A percentile compares a stretch with the other conserved stretches of the same genome.
Evolutionary conservation across 2,113 vertebrate genomes (phyloP).

Genomic region (Australoheros scitulus): DNA sequence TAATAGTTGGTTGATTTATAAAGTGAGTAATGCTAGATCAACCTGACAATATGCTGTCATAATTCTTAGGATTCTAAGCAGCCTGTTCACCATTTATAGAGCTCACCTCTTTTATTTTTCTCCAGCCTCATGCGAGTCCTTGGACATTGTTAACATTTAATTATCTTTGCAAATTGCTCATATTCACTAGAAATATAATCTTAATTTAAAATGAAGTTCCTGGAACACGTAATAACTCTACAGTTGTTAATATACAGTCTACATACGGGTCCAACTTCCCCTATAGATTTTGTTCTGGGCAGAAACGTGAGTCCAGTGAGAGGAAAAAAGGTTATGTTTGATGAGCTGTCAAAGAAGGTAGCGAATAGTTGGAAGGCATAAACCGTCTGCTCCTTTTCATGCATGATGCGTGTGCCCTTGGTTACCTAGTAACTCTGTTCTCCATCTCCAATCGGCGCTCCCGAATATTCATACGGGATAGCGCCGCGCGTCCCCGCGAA

Average conservation of each 20-base stretch:
- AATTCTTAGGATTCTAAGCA: slow-evolving; percentile 14
- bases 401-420: slow-evolving; percentile 76
- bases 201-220: slow-evolving; percentile 7
- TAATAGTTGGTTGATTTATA: slow-evolving; percentile 12
- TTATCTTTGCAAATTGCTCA: slow-evolving; percentile 18
- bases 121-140: not conserved
- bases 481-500: slow-evolving; percentile 79
- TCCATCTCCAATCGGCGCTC: slow-evolving; percentile 76
- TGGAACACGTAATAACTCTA: not conserved
- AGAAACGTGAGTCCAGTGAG: not conserved
- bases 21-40: slow-evolving; percentile 18
- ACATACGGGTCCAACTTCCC: not conserved
- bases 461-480: slow-evolving; percentile 61
- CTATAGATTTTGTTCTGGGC: not conserved
- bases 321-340: slow-evolving; percentile 11
- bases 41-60: not conserved
- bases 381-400: slow-evolving; percentile 54
- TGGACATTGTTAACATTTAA: not conserved
- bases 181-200: not conserved
- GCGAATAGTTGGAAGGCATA: slow-evolving; percentile 45
- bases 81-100: slow-evolving; percentile 20
- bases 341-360: slow-evolving; percentile 43
- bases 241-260: not conserved
- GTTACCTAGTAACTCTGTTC: slow-evolving; percentile 84
- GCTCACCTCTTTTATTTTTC: slow-evolving; percentile 1